Base-by-base conservation (phyloP, 2,797 vertebrate genomes). In the Channa striata region DNA sequence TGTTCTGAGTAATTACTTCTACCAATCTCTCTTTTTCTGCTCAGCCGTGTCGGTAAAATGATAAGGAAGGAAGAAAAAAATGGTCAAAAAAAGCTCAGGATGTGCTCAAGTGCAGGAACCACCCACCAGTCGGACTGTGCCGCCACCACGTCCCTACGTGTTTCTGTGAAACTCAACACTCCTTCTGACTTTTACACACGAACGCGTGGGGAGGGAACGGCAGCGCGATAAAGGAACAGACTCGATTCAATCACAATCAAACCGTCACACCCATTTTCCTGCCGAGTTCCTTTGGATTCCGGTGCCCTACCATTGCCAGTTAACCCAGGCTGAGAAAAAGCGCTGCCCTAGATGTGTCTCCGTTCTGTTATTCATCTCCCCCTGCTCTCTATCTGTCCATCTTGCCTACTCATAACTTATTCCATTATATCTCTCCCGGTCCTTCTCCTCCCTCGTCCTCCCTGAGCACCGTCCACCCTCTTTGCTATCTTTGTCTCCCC, bases 381-480 rank as follows among this genome's bases (percentile, higher is more conserved):
- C 42, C 37, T 57, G 60, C 51, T 71, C 51, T 64, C 74, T 81
- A 65, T 82, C 74, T 77, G 64, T 78, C 78, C 77, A 83, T 86
- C 81, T 78, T 63, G 68, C 78, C 54, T 17, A 62, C 74, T 83
- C 78, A 80, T 82, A 81, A 85, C 66, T 78, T 84, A 77, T 83
- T 89, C 77, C 72, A 80, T 82, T 75, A 74, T 78, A 73, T 61
- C 59, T 71, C 75, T 49, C 48, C 8, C 17, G 49, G 47, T 77
- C 68, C 34, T 43, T 21, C n/a, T 77, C 68, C 63, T 40, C 57
- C 8, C 57, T 56, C 66, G 4, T 1, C 19, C 65, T 68, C 72
- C 30, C 56, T 4, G 33, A 61, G 61, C 42, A 21, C 51, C 11
- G 50, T 48, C 56, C 39, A 14, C 37, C 8, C 19, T 14, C 54